Evolutionary conservation across 1,140 invertebrate species (phyloP).

Genomic region (Gonioctena quinquepunctata): DNA sequence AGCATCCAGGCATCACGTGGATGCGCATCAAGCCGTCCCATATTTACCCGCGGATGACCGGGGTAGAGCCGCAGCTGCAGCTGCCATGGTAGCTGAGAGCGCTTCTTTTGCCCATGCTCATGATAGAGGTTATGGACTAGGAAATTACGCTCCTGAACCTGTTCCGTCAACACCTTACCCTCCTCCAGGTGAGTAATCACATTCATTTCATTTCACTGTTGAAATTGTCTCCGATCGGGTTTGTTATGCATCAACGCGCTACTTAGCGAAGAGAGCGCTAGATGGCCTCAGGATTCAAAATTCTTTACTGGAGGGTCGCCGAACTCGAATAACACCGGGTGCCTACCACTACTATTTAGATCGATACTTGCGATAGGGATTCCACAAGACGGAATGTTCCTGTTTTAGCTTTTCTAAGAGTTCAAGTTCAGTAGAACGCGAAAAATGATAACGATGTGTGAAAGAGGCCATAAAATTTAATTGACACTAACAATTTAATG

Average conservation of each 20-base stretch:
- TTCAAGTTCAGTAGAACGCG: conserved; percentile 1
- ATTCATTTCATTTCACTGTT: neutral
- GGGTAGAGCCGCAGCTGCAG: conserved; percentile 62
- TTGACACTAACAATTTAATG: neutral
- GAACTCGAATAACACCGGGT: neutral
- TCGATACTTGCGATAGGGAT: neutral
- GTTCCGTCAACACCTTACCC: conserved; percentile 79
- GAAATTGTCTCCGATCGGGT: no score
- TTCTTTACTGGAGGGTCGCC: neutral
- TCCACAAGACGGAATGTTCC: no score
- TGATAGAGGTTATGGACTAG: conserved; percentile 74
- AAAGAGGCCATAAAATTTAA: neutral
- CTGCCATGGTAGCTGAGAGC: conserved; percentile 67
- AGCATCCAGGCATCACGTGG: conserved; percentile 65
- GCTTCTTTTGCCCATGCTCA: conserved; percentile 60
- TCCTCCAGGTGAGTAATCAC: conserved; percentile 65
- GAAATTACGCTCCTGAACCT: conserved; percentile 75
- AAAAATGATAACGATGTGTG: neutral
- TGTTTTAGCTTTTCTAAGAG: neutral
- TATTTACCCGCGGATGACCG: conserved; percentile 72
- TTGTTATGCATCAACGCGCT: no score
- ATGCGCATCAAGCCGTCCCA: conserved; percentile 64
- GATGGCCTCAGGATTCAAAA: conserved; percentile 14
- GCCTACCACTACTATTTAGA: neutral
- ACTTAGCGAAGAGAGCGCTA: neutral